These are phyloP conservation scores for Trichopoda pennipes DNA, from an alignment of 2,888 invertebrate genomes.

Conservation along the genomic window DNA sequence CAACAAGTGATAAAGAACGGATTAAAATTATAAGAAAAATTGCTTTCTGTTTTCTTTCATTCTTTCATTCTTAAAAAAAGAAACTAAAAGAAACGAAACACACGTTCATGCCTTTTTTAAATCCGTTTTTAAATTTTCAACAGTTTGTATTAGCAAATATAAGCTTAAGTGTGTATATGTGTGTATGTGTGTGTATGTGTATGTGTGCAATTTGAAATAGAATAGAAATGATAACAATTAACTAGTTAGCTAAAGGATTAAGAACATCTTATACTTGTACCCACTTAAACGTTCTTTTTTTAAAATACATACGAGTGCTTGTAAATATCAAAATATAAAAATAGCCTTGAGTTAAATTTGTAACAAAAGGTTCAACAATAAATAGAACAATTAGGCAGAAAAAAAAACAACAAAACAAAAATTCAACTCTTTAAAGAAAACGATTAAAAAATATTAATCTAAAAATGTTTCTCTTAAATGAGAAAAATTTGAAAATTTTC, in stretches of 20 bases:
- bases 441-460: too few relatives aligned
- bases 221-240: conserved; percentile 59
- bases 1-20: conserved; percentile 44
- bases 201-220: conserved; percentile 1
- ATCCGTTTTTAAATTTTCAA: not conserved
- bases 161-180: not conserved
- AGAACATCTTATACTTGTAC: conserved; percentile 39
- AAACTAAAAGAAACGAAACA: not conserved
- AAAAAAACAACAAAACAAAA: not conserved
- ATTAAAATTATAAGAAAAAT: conserved; percentile 51
- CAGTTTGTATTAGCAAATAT: not conserved
- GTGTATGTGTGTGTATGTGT: not conserved
- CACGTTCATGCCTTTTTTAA: not conserved
- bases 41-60: not conserved
- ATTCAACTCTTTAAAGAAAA: too few relatives aligned
- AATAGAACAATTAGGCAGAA: conserved; percentile 8
- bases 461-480: too few relatives aligned
- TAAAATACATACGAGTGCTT: not conserved
- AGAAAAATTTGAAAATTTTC: too few relatives aligned
- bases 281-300: not conserved
- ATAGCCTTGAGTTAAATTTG: conserved; percentile 57
- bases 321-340: conserved; percentile 19
- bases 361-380: conserved; percentile 34
- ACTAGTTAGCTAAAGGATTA: conserved; percentile 60
- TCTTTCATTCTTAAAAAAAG: too few relatives aligned